Percentiles rank a stretch among this genome's conserved stretches.
Conservation (phyloP, 2,113 vertebrate species). For the zebrafish (Danio rerio) region DNA sequence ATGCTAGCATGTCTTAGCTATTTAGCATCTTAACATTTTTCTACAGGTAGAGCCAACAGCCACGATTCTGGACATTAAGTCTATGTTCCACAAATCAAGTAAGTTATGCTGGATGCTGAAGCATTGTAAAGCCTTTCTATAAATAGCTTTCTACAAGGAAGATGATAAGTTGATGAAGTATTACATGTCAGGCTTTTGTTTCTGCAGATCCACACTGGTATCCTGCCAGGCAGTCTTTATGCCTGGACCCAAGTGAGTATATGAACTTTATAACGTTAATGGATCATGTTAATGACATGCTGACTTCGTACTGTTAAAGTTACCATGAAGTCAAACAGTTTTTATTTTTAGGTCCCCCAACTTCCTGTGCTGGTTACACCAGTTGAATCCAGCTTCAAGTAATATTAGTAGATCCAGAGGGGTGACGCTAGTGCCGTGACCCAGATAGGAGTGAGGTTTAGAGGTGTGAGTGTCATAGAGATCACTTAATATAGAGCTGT, state of each 20-base stretch:
- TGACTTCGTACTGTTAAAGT: no score
- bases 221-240: constrained; percentile 88
- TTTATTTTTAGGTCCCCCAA: no score
- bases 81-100: constrained; percentile 90
- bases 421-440: no score
- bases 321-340: no score
- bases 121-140: not conserved
- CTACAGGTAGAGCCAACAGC: constrained; percentile 90
- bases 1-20: not conserved
- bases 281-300: not conserved
- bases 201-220: constrained; percentile 89
- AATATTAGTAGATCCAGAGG: no score
- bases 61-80: constrained; percentile 90
- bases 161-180: constrained; percentile 27
- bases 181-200: constrained; percentile 19
- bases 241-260: constrained; percentile 89
- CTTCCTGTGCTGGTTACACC: no score
- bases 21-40: not conserved
- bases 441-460: no score
- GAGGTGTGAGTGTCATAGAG: no score
- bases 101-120: constrained; percentile 63
- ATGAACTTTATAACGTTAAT: constrained; percentile 19
- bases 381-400: no score
- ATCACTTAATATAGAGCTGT: no score
- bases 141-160: constrained; percentile 7